Base-by-base conservation (phyloP, 2,888 invertebrate genomes). In the Cataglyphis livida region DNA sequence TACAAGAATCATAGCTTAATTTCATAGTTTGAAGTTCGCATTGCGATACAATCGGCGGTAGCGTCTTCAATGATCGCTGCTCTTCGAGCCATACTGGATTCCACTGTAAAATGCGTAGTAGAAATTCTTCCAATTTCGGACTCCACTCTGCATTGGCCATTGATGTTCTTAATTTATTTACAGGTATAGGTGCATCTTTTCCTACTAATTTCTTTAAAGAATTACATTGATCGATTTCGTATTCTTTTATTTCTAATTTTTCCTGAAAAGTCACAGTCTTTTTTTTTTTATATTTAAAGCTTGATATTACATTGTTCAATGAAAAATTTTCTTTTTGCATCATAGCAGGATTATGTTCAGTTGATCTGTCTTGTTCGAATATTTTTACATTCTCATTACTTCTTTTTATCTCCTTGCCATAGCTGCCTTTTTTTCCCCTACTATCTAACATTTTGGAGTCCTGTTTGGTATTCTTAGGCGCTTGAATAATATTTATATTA, bases 41-140 rank as follows among this genome's bases (percentile, higher is more conserved):
- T 66, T 93, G 93, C 38, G 95, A 95, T 38, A 96, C 95, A 7
- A 96, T 95, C 1, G 96, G 96, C 71, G 96, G 95, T 95, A 95
- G 79, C 10, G 35, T 28, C 18, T 95, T 95, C 15, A 94, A 93
- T 66, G 93, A 93, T 32, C 94, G 92, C 91, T 96, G 96, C 88
- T 96, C 96, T 84, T 95, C 93, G 3, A 97, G 92, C 97, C 97
- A 97, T 38, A 95, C 95, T 10, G 97, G 96, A 90, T 96, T 96
- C 97, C 97, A 97, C 1, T 79, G 90, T 6, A 97, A 95, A 85
- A 97, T 95, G 85, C 95, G 95, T 85, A 95, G 94, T 38, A 96
- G 93, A 15, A 96, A 95, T 62, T 95, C 94, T 85, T 94, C 92
- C 9, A 92, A 68, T 70, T 87, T 92, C 18, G 90, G 89, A 44